Evolutionary conservation across 1,140 invertebrate species (phyloP).

Genomic region (Trichonephila inaurata): DNA sequence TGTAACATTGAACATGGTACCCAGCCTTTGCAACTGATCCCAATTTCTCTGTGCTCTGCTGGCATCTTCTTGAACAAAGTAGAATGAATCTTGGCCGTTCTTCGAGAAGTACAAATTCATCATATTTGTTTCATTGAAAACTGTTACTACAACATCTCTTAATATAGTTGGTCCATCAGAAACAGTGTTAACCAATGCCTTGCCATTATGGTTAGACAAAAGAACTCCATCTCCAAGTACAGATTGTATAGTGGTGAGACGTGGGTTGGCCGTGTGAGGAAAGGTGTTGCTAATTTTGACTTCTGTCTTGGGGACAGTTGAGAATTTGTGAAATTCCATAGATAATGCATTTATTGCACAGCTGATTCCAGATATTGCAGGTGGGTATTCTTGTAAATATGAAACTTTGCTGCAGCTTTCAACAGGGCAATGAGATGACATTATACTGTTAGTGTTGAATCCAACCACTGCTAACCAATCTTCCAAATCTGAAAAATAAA

Average conservation of each 20-base stretch:
- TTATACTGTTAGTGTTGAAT: slow-evolving; percentile 75
- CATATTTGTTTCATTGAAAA: slow-evolving; percentile 94
- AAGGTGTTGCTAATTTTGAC: slow-evolving; percentile 76
- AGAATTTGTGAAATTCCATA: slow-evolving; percentile 76
- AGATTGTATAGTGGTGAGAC: slow-evolving; percentile 83
- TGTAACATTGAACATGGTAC: slow-evolving; percentile 92
- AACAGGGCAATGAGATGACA: slow-evolving; percentile 64
- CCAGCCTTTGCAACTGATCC: slow-evolving; percentile 88
- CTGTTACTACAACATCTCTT: slow-evolving; percentile 94
- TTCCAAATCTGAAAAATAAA: slow-evolving; percentile 72
- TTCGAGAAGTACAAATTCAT: slow-evolving; percentile 93
- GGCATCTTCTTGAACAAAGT: slow-evolving; percentile 95
- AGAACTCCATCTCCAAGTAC: slow-evolving; percentile 95
- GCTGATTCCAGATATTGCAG: slow-evolving; percentile 77
- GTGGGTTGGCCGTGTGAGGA: slow-evolving; percentile 83
- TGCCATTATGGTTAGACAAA: slow-evolving; percentile 86
- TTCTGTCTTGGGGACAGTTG: slow-evolving; percentile 77
- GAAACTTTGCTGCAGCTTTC: slow-evolving; percentile 64
- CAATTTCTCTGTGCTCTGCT: slow-evolving; percentile 93
- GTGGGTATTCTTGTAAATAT: slow-evolving; percentile 65
- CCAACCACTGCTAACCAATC: slow-evolving; percentile 77
- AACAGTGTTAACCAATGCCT: slow-evolving; percentile 79
- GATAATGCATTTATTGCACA: slow-evolving; percentile 74
- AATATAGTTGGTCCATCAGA: slow-evolving; percentile 91
- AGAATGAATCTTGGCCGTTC: slow-evolving; percentile 95